Evolutionary conservation across 2,797 vertebrate species (phyloP).

Genomic region (Pempheris klunzingeri): DNA sequence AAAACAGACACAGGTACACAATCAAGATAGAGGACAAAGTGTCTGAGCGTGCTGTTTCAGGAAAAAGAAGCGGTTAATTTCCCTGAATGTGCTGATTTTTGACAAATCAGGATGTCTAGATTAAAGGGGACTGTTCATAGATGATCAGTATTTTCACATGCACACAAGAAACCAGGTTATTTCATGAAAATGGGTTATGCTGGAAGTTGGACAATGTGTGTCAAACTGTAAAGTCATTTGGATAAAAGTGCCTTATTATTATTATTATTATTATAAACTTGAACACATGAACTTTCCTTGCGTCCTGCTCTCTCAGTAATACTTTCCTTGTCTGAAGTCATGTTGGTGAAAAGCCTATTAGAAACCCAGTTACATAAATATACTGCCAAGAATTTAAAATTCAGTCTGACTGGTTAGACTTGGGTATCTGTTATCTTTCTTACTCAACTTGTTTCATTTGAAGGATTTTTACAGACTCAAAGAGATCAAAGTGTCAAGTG

Average conservation of each 20-base stretch:
- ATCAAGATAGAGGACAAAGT: neutral
- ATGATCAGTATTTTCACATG: neutral
- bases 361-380: neutral
- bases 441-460: neutral
- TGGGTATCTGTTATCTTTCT: no score
- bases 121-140: neutral
- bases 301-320: no score
- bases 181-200: neutral
- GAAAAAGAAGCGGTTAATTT: no score
- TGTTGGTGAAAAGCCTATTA: no score
- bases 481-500: neutral
- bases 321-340: no score
- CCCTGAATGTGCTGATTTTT: neutral
- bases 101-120: slow-evolving; percentile 7
- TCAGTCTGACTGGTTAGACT: no score
- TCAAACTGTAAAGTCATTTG: neutral
- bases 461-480: rapidly evolving
- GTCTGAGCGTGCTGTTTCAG: neutral
- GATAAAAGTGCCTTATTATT: no score
- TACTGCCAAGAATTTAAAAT: no score
- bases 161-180: neutral
- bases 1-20: slow-evolving; percentile 96
- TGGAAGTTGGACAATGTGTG: neutral
- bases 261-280: no score
- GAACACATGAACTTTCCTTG: no score